These are phyloP conservation scores for Lepidocyrtoides sp. DNA, from an alignment of 2,888 invertebrate species.

Conservation along the genomic window DNA sequence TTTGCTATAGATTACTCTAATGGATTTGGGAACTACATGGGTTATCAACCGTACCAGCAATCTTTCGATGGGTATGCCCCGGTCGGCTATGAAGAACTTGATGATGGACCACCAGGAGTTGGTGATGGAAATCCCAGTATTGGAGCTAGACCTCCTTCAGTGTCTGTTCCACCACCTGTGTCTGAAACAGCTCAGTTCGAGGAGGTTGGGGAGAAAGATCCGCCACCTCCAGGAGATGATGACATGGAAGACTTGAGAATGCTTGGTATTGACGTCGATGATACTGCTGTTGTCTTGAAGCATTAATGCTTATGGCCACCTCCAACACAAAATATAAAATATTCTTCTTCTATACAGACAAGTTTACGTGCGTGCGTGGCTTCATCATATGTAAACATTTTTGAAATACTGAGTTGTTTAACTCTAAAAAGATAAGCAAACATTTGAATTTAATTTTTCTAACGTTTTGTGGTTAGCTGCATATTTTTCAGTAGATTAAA, in stretches of 20 bases:
- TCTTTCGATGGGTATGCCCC: constrained; percentile 82
- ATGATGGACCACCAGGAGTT: constrained; percentile 81
- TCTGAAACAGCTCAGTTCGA: constrained; percentile 33
- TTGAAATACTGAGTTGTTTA: too few relatives aligned
- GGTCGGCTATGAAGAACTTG: constrained; percentile 81
- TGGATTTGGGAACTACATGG: constrained; percentile 79
- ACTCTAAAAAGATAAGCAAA: too few relatives aligned
- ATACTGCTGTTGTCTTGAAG: constrained; percentile 89
- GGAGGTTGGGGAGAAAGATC: constrained; percentile 31
- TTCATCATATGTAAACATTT: background rate
- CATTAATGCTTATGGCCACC: constrained; percentile 54
- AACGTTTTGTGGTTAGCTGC: too few relatives aligned
- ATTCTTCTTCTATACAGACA: background rate
- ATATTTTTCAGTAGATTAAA: too few relatives aligned
- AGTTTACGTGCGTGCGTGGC: background rate
- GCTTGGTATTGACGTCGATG: constrained; percentile 95
- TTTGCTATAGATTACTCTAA: constrained; percentile 60
- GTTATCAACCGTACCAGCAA: constrained; percentile 80
- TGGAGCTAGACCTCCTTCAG: background rate
- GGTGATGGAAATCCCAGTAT: constrained; percentile 42
- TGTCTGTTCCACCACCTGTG: constrained; percentile 22
- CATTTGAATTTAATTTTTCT: too few relatives aligned
- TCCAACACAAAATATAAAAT: background rate
- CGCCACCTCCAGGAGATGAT: constrained; percentile 79
- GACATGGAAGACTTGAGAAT: constrained; percentile 91